phyloP scores from a whole-genome alignment of 1,140 invertebrate genomes.

The Pomacea maculata region DNA sequence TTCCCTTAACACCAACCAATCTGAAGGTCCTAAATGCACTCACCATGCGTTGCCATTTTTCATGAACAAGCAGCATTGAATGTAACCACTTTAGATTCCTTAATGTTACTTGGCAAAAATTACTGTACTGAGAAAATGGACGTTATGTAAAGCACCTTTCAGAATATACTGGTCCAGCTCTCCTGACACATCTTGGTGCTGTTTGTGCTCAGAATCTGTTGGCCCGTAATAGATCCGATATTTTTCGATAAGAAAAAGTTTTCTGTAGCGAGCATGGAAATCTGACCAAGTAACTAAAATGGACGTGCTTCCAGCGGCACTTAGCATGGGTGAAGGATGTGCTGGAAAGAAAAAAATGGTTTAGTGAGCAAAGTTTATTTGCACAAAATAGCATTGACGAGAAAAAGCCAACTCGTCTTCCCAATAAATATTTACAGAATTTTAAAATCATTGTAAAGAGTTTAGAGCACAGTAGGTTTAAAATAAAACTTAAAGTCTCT shows the following conservation, averaged over 20 bases:
- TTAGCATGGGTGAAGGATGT: constrained; percentile 70
- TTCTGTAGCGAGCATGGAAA: constrained; percentile 68
- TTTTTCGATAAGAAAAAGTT: constrained; percentile 70
- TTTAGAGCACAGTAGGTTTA: too few species aligned
- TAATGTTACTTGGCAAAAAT: too few species aligned
- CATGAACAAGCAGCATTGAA: too few species aligned
- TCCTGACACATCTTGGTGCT: constrained; percentile 65
- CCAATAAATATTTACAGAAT: not conserved
- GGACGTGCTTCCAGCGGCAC: constrained; percentile 66
- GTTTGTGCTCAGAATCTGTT: constrained; percentile 57
- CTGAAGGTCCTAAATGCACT: too few species aligned
- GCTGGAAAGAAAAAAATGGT: constrained; percentile 69
- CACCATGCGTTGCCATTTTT: too few species aligned
- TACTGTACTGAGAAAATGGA: too few species aligned
- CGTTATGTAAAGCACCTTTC: constrained; percentile 61
- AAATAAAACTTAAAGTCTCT: too few species aligned
- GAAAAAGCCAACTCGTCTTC: too few species aligned
- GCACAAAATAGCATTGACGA: not conserved
- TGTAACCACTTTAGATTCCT: too few species aligned
- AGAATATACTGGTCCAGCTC: constrained; percentile 64
- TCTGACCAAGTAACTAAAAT: constrained; percentile 72
- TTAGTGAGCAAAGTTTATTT: not conserved
- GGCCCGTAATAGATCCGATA: constrained; percentile 74
- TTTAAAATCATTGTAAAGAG: too few species aligned
- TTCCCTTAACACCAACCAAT: too few species aligned